Evolutionary conservation across 2,113 vertebrate species (phyloP), one percentile per base, ranked within the genome.

Genomic region (Daphoenositta chrysoptera): DNA sequence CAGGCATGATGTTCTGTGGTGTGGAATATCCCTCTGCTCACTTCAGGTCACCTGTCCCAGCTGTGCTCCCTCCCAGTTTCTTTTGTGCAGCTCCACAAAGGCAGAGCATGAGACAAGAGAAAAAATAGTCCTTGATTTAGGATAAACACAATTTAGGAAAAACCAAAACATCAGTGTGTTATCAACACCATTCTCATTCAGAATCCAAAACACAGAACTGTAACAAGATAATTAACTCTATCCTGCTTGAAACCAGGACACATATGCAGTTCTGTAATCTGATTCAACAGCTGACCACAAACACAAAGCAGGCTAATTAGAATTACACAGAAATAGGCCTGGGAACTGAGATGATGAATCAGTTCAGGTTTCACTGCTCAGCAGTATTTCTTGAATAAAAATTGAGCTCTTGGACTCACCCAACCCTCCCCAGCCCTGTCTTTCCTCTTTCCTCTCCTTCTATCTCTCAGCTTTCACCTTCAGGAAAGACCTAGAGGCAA

Each of bases 31-130:
- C 82, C 15, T 28, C 23, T 65, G 19, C 8, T 48, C 40, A 23
- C 19, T 28, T 28, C 0, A 0, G n/a, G 19, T 47, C 50, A 7
- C n/a, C 70, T 47, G 28, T 56, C 28, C 23, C 69, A 15, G 28
- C 50, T 47, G 15, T n/a, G 58, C 12, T 84, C 30, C 30, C 23
- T 65, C 30, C 11, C 48, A 40, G 19, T 39, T 47, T 56, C n/a
- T 40, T 37, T n/a, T 39, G n/a, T 64, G 40, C 15, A 39, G n/a
- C 5, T 73, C 19, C 24, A 19, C 40, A 73, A 0, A 1, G 15
- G 18, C 48, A 73, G 40, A 56, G 19, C 28, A 47, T 10, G 30
- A 56, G 10, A 40, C 1, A 2, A 28, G 7, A 12, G 3, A 8
- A 2, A 50, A 54, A 35, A 54, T 33, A 44, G 28, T 19, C 50